Percentiles rank a stretch among this genome's conserved stretches.
Conservation (phyloP, 2,797 vertebrate genomes). For the Cynodonichthys magdalenae region DNA sequence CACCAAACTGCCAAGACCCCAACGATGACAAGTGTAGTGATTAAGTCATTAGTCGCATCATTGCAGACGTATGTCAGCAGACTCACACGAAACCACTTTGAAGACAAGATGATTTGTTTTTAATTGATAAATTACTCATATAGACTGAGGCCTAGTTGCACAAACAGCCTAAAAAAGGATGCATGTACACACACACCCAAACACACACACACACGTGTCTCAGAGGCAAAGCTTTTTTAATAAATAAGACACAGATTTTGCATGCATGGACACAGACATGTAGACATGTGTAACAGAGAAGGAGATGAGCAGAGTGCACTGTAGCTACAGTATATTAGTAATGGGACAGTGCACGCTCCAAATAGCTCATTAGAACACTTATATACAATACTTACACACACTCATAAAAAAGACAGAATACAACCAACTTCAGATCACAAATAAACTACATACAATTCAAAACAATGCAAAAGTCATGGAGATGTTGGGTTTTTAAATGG, state of each 20-base stretch:
- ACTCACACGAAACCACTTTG: slow-evolving; percentile 21
- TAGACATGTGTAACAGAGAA: neutral
- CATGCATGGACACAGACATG: neutral
- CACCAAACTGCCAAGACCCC: slow-evolving; percentile 32
- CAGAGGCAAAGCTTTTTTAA: slow-evolving; percentile 12
- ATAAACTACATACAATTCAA: neutral
- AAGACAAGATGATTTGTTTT: slow-evolving; percentile 8
- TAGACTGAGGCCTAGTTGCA: neutral
- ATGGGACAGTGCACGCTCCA: slow-evolving; percentile 34
- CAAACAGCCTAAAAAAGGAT: neutral
- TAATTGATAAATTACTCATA: slow-evolving; percentile 1
- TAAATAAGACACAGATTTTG: neutral
- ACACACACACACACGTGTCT: neutral
- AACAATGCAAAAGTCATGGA: slow-evolving; percentile 1
- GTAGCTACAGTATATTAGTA: slow-evolving; percentile 33
- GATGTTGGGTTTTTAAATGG: slow-evolving; percentile 10
- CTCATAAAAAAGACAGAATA: neutral
- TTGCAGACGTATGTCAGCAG: slow-evolving; percentile 48
- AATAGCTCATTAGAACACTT: slow-evolving; percentile 46
- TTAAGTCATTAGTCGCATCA: slow-evolving; percentile 58
- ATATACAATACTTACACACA: neutral
- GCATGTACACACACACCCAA: neutral
- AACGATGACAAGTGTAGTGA: slow-evolving; percentile 52
- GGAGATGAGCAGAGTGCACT: slow-evolving; percentile 31
- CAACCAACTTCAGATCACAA: slow-evolving; percentile 7